Evolutionary conservation across 2,797 vertebrate species (phyloP), one percentile per base, ranked within the genome.

Genomic region (Chaetophractus vellerosus): DNA sequence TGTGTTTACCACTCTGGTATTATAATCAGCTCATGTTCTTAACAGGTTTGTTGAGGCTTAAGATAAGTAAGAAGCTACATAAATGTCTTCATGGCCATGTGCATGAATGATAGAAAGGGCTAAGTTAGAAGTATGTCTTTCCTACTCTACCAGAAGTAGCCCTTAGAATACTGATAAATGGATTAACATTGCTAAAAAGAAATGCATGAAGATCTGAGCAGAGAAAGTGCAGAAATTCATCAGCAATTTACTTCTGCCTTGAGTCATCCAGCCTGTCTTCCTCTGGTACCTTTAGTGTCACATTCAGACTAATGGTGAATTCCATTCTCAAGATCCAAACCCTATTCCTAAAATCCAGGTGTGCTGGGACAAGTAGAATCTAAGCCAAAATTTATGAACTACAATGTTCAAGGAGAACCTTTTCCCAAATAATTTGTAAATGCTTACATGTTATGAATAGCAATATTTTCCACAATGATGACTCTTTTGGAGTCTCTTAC

Each of bases 91-190:
- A 36, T 72, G 36, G 5, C 23, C 50, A 79, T 74, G 2, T 36
- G 57, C 52, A 38, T 26, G 4, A 55, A 81, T 55, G 31, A 31
- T 66, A 12, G n/a, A 81, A 88, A 57, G 41, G 8, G 10, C 18
- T 72, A 52, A 79, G 48, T 21, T 61, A 78, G 61, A 75, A 95
- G 14, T 68, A 41, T 64, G 74, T 75, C 9, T 79, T 83, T 85
- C 26, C 11, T 76, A 64, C n/a, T 90, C 9, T n/a, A 50, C 23
- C 19, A 45, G 21, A 92, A 80, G 48, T 28, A 69, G 28, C 3
- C 9, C 38, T 84, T 18, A 26, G 18, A 79, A 87, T 16, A 55
- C 16, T 55, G 52, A n/a, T 63, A n/a, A n/a, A 55, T 55, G 5
- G 33, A 50, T 84, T 61, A 88, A 63, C 31, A 16, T 23, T 83